These are phyloP conservation scores for Scaptomyza polygonia DNA, from an alignment of 2,888 invertebrate genomes.

Conservation along the genomic window DNA sequence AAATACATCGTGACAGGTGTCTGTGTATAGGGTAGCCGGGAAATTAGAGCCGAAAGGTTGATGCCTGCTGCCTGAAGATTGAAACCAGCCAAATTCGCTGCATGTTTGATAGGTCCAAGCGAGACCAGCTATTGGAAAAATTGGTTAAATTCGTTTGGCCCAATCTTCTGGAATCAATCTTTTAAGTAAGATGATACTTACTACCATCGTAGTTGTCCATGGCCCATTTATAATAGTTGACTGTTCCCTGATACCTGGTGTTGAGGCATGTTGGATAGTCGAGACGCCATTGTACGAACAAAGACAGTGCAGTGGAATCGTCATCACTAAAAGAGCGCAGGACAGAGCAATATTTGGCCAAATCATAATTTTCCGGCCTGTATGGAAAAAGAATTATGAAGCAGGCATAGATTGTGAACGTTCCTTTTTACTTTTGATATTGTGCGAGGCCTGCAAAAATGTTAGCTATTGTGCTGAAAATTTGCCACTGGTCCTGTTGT, in stretches of 20 bases:
- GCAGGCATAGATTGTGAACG: accelerated
- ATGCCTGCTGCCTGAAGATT: slow-evolving; percentile 87
- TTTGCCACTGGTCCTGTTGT: slow-evolving; percentile 62
- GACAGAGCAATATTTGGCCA: slow-evolving; percentile 49
- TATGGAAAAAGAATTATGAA: neutral
- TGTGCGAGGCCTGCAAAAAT: slow-evolving; percentile 71
- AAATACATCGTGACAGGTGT: slow-evolving; percentile 64
- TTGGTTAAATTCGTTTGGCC: neutral
- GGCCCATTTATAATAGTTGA: slow-evolving; percentile 57
- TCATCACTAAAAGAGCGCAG: slow-evolving; percentile 49
- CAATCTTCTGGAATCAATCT: neutral
- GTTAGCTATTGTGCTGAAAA: slow-evolving; percentile 72
- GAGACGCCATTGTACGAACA: slow-evolving; percentile 57
- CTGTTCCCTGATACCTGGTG: slow-evolving; percentile 47
- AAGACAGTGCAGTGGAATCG: slow-evolving; percentile 56
- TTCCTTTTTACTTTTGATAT: slow-evolving; percentile 60
- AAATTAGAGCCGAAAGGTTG: slow-evolving; percentile 85
- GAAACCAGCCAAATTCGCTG: slow-evolving; percentile 92
- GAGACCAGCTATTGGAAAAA: slow-evolving; percentile 86
- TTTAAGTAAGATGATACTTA: slow-evolving; percentile 27
- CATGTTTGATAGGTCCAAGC: slow-evolving; percentile 92
- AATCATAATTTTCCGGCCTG: slow-evolving; percentile 52
- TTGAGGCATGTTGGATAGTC: slow-evolving; percentile 50
- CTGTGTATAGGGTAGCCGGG: slow-evolving; percentile 67
- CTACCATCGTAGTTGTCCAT: slow-evolving; percentile 51